phyloP scores from a whole-genome alignment of 1,140 invertebrate genomes.

The Forficula auricularia region DNA sequence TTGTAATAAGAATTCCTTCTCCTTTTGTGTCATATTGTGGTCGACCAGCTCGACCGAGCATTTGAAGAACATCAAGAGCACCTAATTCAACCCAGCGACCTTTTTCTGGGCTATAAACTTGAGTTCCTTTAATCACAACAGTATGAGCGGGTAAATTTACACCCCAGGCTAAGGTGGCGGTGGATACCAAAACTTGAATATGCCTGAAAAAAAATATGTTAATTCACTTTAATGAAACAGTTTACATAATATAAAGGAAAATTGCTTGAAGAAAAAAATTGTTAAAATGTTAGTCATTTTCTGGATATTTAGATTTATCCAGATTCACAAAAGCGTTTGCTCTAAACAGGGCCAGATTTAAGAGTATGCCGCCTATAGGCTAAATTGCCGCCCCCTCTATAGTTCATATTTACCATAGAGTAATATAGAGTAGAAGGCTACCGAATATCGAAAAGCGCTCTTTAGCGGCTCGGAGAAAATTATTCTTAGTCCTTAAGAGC shows the following conservation, averaged over 20 bases:
- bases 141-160: conserved; percentile 98
- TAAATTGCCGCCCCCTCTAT: too few species aligned
- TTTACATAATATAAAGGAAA: neutral
- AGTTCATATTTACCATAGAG: too few species aligned
- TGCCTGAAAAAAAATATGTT: conserved; percentile 6
- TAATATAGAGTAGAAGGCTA: too few species aligned
- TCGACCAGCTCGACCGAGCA: conserved; percentile 92
- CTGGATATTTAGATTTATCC: too few species aligned
- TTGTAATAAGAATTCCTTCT: conserved; percentile 96
- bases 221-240: neutral
- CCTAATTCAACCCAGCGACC: conserved; percentile 95
- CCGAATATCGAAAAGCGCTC: too few species aligned
- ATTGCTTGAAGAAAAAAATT: neutral
- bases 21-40: conserved; percentile 98
- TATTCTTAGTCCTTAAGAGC: too few species aligned
- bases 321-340: too few species aligned
- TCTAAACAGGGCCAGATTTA: too few species aligned
- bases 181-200: conserved; percentile 77
- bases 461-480: too few species aligned
- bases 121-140: conserved; percentile 98
- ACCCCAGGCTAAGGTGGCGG: conserved; percentile 97
- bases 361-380: too few species aligned
- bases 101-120: conserved; percentile 97
- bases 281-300: too few species aligned
- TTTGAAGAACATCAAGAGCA: conserved; percentile 84